A percentile compares a stretch with the other conserved stretches of the same genome.
These are phyloP conservation scores for Dioctria linearis DNA, from an alignment of 2,888 invertebrate genomes.

Conservation along the genomic window DNA sequence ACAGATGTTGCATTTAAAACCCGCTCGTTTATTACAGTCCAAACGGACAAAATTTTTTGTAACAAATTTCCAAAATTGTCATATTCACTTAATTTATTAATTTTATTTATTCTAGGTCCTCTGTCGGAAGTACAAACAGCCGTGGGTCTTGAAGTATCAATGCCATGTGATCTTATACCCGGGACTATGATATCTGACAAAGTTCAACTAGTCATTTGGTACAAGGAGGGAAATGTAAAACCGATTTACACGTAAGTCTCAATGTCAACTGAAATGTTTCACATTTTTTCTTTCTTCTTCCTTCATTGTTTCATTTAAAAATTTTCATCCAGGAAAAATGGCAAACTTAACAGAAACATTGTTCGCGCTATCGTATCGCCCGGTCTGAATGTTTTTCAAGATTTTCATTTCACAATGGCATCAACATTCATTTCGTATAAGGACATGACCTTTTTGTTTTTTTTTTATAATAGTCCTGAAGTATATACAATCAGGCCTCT, in stretches of 20 bases:
- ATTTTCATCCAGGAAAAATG: neutral
- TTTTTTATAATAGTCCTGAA: neutral
- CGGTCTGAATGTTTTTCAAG: neutral
- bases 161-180: conserved; percentile 85
- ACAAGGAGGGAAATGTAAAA: conserved; percentile 80
- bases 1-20: too few species aligned
- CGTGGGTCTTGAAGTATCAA: conserved; percentile 81
- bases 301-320: neutral
- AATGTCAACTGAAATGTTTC: conserved; percentile 8
- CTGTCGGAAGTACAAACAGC: conserved; percentile 74
- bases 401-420: neutral
- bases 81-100: conserved; percentile 41
- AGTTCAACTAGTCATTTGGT: conserved; percentile 87
- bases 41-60: too few species aligned
- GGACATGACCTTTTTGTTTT: neutral
- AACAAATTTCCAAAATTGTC: too few species aligned
- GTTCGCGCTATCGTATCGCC: neutral
- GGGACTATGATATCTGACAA: conserved; percentile 76
- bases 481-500: neutral
- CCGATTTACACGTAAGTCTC: conserved; percentile 82
- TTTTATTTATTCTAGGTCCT: conserved; percentile 66
- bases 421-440: conserved; percentile 5
- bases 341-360: neutral
- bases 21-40: too few species aligned
- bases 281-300: neutral